These are phyloP conservation scores for Eulemur albifrons DNA, from an alignment of 2,797 vertebrate genomes.

Conservation along the genomic window DNA sequence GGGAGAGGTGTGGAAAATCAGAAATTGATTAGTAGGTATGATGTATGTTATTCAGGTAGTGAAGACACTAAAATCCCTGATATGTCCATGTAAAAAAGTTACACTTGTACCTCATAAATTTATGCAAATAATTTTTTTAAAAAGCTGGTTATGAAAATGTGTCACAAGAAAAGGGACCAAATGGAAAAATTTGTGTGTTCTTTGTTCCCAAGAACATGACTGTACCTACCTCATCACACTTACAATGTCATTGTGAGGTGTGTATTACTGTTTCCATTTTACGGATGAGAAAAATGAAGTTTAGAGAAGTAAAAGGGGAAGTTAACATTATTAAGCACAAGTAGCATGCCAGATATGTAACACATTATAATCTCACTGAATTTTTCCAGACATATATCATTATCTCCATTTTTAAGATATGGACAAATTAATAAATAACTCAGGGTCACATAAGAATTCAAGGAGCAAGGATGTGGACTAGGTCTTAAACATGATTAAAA, in stretches of 20 bases:
- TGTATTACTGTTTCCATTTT: background rate
- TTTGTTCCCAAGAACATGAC: background rate
- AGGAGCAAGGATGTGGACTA: background rate
- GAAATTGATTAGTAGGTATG: background rate
- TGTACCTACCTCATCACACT: background rate
- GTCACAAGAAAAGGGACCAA: background rate
- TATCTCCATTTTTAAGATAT: background rate
- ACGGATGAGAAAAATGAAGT: background rate
- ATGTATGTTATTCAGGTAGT: background rate
- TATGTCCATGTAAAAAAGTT: background rate
- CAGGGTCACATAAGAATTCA: background rate
- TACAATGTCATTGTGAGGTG: background rate
- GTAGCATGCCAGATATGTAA: background rate
- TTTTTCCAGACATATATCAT: background rate
- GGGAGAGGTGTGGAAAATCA: background rate
- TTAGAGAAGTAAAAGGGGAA: background rate
- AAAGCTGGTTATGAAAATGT: background rate
- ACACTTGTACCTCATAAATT: background rate
- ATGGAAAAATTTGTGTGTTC: background rate
- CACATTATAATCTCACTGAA: background rate
- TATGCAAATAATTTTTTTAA: background rate
- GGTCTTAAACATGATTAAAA: background rate
- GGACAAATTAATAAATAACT: background rate
- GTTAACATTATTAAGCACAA: background rate
- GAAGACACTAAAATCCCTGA: background rate